phyloP scores from a whole-genome alignment of 2,797 vertebrate species.

The Tragopan temminckii region DNA sequence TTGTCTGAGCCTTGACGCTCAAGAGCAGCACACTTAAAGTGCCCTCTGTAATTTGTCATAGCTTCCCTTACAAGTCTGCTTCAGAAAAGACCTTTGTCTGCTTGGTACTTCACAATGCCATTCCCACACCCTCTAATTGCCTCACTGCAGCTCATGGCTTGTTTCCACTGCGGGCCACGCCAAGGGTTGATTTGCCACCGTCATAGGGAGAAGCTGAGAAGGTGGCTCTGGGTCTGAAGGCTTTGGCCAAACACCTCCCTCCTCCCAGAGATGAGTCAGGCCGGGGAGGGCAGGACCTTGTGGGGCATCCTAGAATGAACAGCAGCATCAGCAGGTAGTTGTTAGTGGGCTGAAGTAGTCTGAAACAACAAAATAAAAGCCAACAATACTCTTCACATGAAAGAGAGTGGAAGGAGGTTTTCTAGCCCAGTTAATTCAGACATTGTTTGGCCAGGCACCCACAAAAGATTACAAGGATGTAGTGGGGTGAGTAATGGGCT shows the following conservation, averaged over 20 bases:
- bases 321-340: background rate
- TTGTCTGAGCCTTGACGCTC: background rate
- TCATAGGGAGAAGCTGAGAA: background rate
- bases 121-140: background rate
- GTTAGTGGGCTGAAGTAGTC: background rate
- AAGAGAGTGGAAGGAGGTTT: background rate
- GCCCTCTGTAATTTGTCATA: background rate
- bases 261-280: background rate
- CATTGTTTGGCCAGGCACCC: background rate
- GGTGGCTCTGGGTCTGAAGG: background rate
- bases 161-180: background rate
- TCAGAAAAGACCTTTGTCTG: background rate
- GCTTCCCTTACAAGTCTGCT: background rate
- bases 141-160: background rate
- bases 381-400: background rate
- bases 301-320: background rate
- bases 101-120: background rate
- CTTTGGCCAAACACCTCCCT: background rate
- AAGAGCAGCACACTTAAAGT: fast-evolving
- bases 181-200: too few relatives aligned
- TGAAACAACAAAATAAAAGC: background rate
- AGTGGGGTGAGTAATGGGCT: background rate
- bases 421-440: background rate
- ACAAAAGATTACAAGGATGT: background rate
- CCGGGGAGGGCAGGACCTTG: background rate